Conservation (phyloP, 2,113 vertebrate genomes). For the Scytalopus superciliaris region DNA sequence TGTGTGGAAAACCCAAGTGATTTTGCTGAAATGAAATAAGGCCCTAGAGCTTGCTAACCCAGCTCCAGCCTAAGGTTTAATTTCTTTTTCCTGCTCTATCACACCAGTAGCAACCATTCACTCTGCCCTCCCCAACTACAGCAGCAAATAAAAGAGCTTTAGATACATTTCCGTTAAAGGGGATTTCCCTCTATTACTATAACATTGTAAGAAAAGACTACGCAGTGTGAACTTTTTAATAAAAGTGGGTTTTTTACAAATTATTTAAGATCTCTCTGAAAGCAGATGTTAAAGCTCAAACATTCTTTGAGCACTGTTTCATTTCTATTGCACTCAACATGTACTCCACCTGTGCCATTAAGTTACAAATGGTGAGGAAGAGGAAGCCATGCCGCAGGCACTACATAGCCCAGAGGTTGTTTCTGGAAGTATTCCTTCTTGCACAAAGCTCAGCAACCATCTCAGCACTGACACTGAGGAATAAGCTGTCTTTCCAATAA, state of each 20-base stretch:
- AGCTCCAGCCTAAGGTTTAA: background rate
- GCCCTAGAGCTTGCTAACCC: background rate
- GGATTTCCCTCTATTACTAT: background rate
- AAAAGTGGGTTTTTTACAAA: background rate
- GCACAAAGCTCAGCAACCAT: background rate
- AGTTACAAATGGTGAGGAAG: background rate
- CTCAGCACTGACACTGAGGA: background rate
- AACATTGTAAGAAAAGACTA: background rate
- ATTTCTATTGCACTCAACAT: background rate
- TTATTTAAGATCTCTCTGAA: background rate
- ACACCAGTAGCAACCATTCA: background rate
- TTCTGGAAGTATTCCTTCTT: background rate
- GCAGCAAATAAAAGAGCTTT: background rate
- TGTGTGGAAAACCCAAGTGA: background rate
- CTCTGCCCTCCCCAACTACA: background rate
- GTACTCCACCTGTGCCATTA: background rate
- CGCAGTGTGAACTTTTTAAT: background rate
- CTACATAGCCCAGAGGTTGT: rapidly evolving
- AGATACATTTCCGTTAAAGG: background rate
- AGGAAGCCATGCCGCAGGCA: background rate
- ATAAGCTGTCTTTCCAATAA: background rate
- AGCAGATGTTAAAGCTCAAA: background rate
- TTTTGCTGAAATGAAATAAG: background rate
- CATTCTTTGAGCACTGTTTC: background rate
- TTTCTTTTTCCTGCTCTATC: background rate